A percentile compares a stretch with the other conserved stretches of the same genome.
phyloP scores from a whole-genome alignment of 2,797 vertebrate species.

The Balearica regulorum region DNA sequence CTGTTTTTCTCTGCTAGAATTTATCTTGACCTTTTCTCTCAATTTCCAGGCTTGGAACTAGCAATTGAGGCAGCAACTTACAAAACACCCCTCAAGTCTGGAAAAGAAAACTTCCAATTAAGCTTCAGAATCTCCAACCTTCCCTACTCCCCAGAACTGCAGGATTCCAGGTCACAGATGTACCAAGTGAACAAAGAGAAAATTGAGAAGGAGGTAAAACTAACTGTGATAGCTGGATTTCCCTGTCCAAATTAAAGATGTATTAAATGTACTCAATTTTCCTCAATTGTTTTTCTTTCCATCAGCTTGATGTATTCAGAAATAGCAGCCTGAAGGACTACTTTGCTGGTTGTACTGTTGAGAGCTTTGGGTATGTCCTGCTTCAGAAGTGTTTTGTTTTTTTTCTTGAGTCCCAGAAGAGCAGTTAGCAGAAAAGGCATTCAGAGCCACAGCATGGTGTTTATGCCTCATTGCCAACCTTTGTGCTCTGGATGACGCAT shows the following conservation, averaged over 20 bases:
- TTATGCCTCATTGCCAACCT: background rate
- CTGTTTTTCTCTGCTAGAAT: background rate
- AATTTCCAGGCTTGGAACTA: constrained; percentile 28
- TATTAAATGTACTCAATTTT: background rate
- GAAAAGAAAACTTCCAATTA: background rate
- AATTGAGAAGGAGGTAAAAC: constrained; percentile 54
- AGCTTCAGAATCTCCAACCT: constrained; percentile 63
- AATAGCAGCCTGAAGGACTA: background rate
- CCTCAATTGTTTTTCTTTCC: background rate
- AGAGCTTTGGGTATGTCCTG: constrained; percentile 54
- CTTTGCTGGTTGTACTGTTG: constrained; percentile 41
- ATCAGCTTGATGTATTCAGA: constrained; percentile 40
- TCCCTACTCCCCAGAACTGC: background rate
- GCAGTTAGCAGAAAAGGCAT: background rate
- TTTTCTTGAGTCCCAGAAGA: background rate
- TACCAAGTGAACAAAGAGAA: constrained; percentile 14
- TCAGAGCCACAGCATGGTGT: background rate
- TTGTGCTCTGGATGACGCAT: background rate
- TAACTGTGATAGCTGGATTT: background rate
- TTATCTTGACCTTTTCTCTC: background rate
- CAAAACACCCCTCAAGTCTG: background rate
- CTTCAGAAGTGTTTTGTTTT: background rate
- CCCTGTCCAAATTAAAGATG: background rate
- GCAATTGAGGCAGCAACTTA: background rate
- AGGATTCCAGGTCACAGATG: constrained; percentile 3